Conservation (phyloP, 2,888 invertebrate species). For the Arctia plantaginis region DNA sequence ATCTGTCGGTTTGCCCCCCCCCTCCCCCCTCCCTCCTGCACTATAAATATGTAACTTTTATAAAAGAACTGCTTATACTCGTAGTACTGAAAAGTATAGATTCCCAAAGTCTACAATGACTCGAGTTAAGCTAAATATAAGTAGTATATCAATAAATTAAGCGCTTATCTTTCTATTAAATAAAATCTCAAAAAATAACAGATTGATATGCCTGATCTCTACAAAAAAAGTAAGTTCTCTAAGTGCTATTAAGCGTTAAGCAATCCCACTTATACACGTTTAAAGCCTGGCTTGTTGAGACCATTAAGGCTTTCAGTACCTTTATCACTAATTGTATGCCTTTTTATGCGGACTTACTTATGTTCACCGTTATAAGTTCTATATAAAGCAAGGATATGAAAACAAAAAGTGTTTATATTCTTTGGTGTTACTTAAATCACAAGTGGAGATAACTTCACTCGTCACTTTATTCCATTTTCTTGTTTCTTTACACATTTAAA, state of each 20-base stretch:
- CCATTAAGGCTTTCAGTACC: slow-evolving; percentile 2
- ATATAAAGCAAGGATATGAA: background rate
- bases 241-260: slow-evolving; percentile 1
- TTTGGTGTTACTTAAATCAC: background rate
- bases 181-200: background rate
- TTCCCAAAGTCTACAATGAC: too few relatives aligned
- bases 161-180: background rate
- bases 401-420: background rate
- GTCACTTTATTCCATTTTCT: background rate
- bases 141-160: background rate
- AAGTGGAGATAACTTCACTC: background rate
- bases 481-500: background rate
- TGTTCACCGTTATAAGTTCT: background rate
- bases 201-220: background rate
- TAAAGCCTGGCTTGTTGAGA: background rate
- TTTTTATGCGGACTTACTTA: slow-evolving; percentile 1
- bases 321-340: background rate
- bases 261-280: slow-evolving; percentile 2
- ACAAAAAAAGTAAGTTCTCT: background rate
- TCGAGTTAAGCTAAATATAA: background rate
- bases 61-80: too few relatives aligned
- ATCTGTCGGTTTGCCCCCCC: too few relatives aligned
- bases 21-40: too few relatives aligned
- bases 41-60: too few relatives aligned
- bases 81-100: too few relatives aligned